These are phyloP conservation scores for Bimastos eiseni DNA, from an alignment of 2,888 invertebrate genomes.

Conservation along the genomic window DNA sequence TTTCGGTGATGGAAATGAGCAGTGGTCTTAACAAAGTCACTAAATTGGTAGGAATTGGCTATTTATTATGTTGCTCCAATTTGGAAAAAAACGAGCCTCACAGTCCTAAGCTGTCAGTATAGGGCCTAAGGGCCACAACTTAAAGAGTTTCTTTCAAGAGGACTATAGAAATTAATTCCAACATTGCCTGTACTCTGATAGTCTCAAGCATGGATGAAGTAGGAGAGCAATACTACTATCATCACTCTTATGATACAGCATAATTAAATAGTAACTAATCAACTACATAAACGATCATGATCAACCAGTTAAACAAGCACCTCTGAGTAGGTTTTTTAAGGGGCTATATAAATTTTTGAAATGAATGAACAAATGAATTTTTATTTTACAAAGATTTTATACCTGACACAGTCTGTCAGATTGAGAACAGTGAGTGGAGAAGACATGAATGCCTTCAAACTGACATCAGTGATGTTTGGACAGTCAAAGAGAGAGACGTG, in stretches of 20 bases:
- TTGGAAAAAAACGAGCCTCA: neutral
- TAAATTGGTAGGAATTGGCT: neutral
- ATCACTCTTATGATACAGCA: no score
- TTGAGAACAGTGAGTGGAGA: slow-evolving; percentile 60
- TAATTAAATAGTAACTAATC: no score
- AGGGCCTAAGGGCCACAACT: no score
- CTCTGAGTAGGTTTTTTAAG: no score
- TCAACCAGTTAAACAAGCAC: neutral
- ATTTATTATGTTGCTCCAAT: neutral
- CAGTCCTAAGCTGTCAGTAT: neutral
- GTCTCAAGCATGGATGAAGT: no score
- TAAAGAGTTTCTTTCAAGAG: no score
- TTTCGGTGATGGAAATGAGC: neutral
- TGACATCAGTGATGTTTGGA: slow-evolving; percentile 56
- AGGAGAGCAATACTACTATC: no score
- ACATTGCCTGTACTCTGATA: no score
- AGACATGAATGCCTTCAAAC: slow-evolving; percentile 54
- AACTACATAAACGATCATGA: neutral
- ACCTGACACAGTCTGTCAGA: slow-evolving; percentile 62
- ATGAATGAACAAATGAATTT: no score
- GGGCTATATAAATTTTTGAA: no score
- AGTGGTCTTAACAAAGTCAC: neutral
- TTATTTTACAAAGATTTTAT: neutral
- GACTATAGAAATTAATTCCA: no score
- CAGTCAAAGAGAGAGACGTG: slow-evolving; percentile 61